Evolutionary conservation across 2,888 invertebrate species (phyloP), one percentile per base, ranked within the genome.

Genomic region (Drosophila setosimentum): DNA sequence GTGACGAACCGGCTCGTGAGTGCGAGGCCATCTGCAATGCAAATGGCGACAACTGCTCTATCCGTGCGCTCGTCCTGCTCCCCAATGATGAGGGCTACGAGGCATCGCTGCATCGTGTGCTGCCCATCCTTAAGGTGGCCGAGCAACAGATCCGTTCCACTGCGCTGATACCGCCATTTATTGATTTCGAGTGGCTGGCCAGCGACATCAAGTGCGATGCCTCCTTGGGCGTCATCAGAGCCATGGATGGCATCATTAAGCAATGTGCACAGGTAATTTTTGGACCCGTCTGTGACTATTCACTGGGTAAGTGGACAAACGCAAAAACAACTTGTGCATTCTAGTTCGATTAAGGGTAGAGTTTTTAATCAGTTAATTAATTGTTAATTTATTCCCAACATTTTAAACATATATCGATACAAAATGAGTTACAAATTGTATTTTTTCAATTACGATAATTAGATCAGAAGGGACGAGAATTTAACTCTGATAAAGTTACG

Each of bases 201-300:
- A 95, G 95, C 81, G 96, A 97, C 91, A 97, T 97, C 89, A 94
- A 95, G 71, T 97, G 97, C 77, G 95, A 96, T 81, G 95, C 96
- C 2, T 96, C 95, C 1, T 95, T 95, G 91, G 96, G 96, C 0
- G 95, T 96, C 59, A 95, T 96, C 58, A 94, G 95, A 0, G 95
- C 96, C 1, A 95, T 97, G 83, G 95, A 96, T 83, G 96, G 96
- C 2, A 95, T 95, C 91, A 95, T 94, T 18, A 93, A 95, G 69
- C 95, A 95, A 83, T 96, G 96, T 91, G 95, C 96, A 0, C 96
- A 97, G 87, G 95, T 97, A 0, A 95, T 97, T 87, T 95, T 97
- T 82, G 97, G 97, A 13, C 97, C 97, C 0, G 94, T 96, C 1
- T 97, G 97, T 84, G 97, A 97, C 88, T 97, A 96, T 92, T 95